phyloP scores from a whole-genome alignment of 2,113 vertebrate genomes.

The Heloderma charlesbogerti region DNA sequence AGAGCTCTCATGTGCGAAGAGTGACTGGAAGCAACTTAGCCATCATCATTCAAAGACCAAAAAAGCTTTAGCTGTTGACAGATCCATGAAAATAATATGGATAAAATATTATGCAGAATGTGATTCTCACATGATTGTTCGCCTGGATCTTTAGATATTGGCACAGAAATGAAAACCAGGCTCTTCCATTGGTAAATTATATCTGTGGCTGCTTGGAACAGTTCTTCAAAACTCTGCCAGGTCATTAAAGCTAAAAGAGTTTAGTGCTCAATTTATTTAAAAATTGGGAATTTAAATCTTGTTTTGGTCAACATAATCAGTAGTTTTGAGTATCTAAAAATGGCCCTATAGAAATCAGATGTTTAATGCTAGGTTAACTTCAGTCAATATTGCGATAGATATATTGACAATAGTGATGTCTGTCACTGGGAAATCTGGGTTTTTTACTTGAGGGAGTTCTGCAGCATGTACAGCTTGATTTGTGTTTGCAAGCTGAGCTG shows the following conservation, averaged over 20 bases:
- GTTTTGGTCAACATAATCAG: constrained; percentile 6
- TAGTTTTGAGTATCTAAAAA: background rate
- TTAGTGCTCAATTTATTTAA: background rate
- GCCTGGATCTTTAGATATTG: constrained; percentile 3
- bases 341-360: constrained; percentile 6
- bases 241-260: constrained; percentile 10
- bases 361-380: background rate
- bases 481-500: too few relatives aligned
- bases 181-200: constrained; percentile 14
- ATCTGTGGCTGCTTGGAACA: background rate
- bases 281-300: background rate
- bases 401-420: background rate
- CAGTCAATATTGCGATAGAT: background rate
- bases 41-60: background rate
- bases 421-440: too few relatives aligned
- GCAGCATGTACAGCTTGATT: too few relatives aligned
- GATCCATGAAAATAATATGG: background rate
- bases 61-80: background rate
- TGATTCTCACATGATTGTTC: background rate
- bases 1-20: background rate
- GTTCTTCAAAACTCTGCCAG: constrained; percentile 6
- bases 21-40: constrained; percentile 9
- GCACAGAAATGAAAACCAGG: constrained; percentile 32
- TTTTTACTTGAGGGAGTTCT: too few relatives aligned
- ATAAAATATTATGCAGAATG: background rate